Percentiles rank a stretch among this genome's conserved stretches.
These are phyloP conservation scores for Scartelaos histophorus DNA, from an alignment of 2,113 vertebrate genomes.

Conservation along the genomic window DNA sequence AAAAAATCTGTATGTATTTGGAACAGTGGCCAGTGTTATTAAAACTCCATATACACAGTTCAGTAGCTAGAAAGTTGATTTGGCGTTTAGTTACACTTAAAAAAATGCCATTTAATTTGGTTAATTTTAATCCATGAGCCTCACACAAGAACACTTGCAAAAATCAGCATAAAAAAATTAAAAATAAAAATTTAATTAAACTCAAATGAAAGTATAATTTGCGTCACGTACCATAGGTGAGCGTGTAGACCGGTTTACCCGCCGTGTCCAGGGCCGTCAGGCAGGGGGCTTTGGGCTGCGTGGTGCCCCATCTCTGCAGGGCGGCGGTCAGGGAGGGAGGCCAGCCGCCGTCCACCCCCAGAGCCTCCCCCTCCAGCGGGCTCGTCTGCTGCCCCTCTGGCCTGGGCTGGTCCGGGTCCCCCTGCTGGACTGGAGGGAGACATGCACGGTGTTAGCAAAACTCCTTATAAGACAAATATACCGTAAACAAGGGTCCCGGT, in stretches of 20 bases:
- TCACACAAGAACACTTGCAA: too few relatives aligned
- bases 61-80: too few relatives aligned
- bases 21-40: too few relatives aligned
- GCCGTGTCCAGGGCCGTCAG: slow-evolving; percentile 88
- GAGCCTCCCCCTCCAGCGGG: slow-evolving; percentile 84
- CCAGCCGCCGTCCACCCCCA: slow-evolving; percentile 80
- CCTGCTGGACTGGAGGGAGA: slow-evolving; percentile 83
- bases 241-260: slow-evolving; percentile 87
- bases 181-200: too few relatives aligned
- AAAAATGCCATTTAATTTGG: too few relatives aligned
- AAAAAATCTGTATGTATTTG: too few relatives aligned
- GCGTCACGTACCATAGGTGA: slow-evolving; percentile 86
- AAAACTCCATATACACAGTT: too few relatives aligned
- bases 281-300: slow-evolving; percentile 88
- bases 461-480: background rate
- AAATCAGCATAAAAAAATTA: too few relatives aligned
- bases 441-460: background rate
- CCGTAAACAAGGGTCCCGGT: background rate
- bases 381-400: slow-evolving; percentile 86
- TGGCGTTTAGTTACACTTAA: too few relatives aligned
- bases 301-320: slow-evolving; percentile 88
- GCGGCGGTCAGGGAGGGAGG: slow-evolving; percentile 85
- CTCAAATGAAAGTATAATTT: background rate
- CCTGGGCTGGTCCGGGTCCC: slow-evolving; percentile 92
- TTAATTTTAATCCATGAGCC: too few relatives aligned